phyloP scores from a whole-genome alignment of 2,113 vertebrate species.

The Coturnix japonica region DNA sequence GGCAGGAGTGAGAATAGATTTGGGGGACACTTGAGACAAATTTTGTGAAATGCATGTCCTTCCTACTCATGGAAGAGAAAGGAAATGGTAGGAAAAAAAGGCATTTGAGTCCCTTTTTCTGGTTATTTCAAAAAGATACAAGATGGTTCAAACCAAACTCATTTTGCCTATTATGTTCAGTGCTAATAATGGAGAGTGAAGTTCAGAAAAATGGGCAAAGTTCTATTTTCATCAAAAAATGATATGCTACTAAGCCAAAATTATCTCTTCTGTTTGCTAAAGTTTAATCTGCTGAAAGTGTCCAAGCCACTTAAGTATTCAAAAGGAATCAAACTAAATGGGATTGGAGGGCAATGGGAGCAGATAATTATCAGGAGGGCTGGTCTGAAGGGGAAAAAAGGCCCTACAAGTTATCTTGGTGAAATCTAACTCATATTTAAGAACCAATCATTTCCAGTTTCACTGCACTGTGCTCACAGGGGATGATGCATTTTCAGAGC shows the following conservation, averaged over 20 bases:
- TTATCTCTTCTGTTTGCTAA: neutral
- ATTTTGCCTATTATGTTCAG: neutral
- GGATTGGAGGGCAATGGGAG: neutral
- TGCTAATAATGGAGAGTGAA: neutral
- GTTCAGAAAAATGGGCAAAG: neutral
- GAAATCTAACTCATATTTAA: constrained; percentile 26
- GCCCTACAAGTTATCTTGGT: neutral
- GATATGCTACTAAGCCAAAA: neutral
- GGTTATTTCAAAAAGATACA: neutral
- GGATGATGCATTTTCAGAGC: neutral
- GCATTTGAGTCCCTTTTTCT: neutral
- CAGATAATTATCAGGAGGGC: neutral
- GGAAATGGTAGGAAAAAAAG: neutral
- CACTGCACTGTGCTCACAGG: neutral
- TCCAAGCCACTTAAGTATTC: neutral
- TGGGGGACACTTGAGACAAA: neutral
- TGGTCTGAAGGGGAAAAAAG: neutral
- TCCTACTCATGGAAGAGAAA: neutral
- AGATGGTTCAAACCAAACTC: neutral
- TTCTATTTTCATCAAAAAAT: neutral
- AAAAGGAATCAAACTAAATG: neutral
- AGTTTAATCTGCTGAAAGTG: neutral
- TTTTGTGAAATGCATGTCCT: neutral
- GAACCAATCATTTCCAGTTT: neutral
- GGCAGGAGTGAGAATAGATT: neutral